Evolutionary conservation across 2,888 invertebrate species (phyloP), one percentile per base, ranked within the genome.

Genomic region (Parnassius mnemosyne): DNA sequence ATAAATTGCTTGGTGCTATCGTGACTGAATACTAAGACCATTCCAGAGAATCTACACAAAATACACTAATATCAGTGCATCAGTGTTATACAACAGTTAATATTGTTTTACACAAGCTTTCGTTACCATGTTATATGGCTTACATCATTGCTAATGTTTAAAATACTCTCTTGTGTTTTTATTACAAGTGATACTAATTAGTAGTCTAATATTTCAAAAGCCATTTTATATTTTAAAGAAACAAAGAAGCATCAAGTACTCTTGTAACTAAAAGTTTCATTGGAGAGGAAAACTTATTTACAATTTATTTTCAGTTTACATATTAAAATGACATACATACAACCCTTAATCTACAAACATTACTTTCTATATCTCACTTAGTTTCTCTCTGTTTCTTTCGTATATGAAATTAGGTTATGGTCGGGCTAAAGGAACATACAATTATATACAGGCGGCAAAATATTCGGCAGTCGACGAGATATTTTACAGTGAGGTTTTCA

Each of bases 1-100:
- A 81, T 79, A 80, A 77, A 73, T 72, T 59, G 69, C 68, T 65
- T 65, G 65, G 66, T 68, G 69, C 71, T 66, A 66, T 54, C 20
- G 49, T 50, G 20, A 42, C 13, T 50, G 20, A 42, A 11, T 60
- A 65, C 49, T 60, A 65, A 64, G 51, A 55, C 53, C 51, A 60
- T 54, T 57, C 58, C 50, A 12, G n/a, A 49, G 43, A n/a, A 61
- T 5, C n/a, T 56, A 47, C 34, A n/a, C 47, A 44, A 51, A 25
- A 34, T 34, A 34, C 34, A 34, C 34, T 7, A 34, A 34, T 34
- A 7, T 34, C 34, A 5, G 34, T 34, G 34, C 7, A 20, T 20
- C 20, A 20, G 20, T 1, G 20, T 34, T 5, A 34, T 34, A 34
- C 5, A 34, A 34, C 7, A 7, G 5, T 34, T 34, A 0, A 34